Percentiles rank a stretch among this genome's conserved stretches.
Conservation (phyloP, 2,797 vertebrate genomes). For the Bovichtus diacanthus region DNA sequence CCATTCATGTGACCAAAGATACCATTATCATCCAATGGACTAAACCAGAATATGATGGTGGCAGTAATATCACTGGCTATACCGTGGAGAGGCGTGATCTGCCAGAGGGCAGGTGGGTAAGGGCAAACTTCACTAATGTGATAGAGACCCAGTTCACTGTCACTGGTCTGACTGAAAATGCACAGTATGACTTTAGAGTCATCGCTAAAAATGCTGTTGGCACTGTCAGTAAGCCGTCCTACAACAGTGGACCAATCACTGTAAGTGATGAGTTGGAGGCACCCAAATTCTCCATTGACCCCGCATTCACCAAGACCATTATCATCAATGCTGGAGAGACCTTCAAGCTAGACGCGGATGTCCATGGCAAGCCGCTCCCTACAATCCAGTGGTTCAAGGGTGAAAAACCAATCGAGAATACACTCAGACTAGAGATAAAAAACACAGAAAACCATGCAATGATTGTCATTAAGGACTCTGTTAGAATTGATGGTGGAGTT, state of each 20-base stretch:
- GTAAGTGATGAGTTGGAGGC: conserved; percentile 94
- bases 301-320: conserved; percentile 93
- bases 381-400: conserved; percentile 95
- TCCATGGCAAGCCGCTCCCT: conserved; percentile 93
- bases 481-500: conserved; percentile 92
- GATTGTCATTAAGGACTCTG: conserved; percentile 93
- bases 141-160: conserved; percentile 96
- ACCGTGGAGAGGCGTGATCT: conserved; percentile 97
- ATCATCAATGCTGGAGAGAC: conserved; percentile 93
- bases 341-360: conserved; percentile 96
- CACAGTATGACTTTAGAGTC: conserved; percentile 98
- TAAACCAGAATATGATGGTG: conserved; percentile 98
- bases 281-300: conserved; percentile 97
- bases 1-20: conserved; percentile 92
- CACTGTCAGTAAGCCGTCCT: conserved; percentile 95
- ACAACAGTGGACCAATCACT: conserved; percentile 96
- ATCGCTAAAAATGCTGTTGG: conserved; percentile 98
- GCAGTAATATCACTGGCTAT: conserved; percentile 96
- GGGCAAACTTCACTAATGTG: conserved; percentile 97
- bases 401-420: conserved; percentile 93
- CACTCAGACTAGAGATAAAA: conserved; percentile 92
- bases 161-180: conserved; percentile 94
- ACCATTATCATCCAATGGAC: conserved; percentile 95
- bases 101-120: conserved; percentile 97
- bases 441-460: conserved; percentile 93